Conservation (phyloP, 2,113 vertebrate species). For the Galbula dea region DNA sequence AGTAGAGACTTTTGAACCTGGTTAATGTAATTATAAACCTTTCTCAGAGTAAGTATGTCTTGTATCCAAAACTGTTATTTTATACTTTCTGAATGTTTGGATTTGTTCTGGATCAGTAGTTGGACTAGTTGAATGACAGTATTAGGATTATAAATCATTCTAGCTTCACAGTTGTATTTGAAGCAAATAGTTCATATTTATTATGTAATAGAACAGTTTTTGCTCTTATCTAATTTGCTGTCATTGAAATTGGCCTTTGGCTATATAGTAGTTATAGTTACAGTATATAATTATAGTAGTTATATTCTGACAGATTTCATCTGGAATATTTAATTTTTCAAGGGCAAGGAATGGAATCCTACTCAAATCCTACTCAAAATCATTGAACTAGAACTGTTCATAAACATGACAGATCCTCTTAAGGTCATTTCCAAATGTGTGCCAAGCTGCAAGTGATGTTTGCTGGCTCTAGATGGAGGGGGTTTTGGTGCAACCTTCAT, state of each 20-base stretch:
- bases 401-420: conserved; percentile 58
- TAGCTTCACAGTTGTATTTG: neutral
- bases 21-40: neutral
- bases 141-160: neutral
- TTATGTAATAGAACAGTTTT: conserved; percentile 2
- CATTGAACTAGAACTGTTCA: conserved; percentile 48
- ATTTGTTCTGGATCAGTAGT: neutral
- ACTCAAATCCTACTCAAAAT: conserved; percentile 43
- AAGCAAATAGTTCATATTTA: neutral
- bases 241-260: conserved; percentile 20
- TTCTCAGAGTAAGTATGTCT: neutral
- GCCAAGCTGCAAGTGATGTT: neutral
- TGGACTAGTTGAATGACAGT: neutral
- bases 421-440: conserved; percentile 23
- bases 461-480: neutral
- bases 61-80: neutral
- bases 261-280: no score
- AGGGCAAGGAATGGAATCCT: conserved; percentile 13
- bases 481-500: neutral
- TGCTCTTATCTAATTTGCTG: conserved; percentile 52
- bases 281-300: no score
- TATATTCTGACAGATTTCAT: conserved; percentile 67
- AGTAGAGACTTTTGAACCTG: neutral
- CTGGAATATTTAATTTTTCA: conserved; percentile 44
- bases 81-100: neutral